Conservation (phyloP, 2,888 invertebrate genomes). For the Lapara coniferarum region DNA sequence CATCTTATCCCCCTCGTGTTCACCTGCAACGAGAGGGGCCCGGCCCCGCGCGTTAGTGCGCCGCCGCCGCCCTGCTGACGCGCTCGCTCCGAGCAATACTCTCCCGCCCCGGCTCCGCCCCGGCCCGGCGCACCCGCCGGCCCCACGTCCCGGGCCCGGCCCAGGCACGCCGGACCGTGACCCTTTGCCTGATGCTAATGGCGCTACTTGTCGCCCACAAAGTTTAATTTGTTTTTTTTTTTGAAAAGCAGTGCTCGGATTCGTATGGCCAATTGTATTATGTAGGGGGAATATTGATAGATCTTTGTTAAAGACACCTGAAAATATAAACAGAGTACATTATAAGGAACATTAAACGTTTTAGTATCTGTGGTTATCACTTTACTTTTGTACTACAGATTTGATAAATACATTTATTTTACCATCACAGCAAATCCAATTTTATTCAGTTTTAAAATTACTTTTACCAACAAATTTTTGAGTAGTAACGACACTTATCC, state of each 20-base stretch:
- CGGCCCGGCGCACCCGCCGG: not conserved
- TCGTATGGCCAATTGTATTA: conserved; percentile 57
- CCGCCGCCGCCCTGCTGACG: conserved; percentile 72
- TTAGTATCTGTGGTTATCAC: not conserved
- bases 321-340: conserved; percentile 46
- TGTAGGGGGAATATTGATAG: conserved; percentile 64
- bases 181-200: not conserved
- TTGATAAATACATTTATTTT: not conserved
- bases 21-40: conserved; percentile 86
- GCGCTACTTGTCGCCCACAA: not conserved
- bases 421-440: not conserved
- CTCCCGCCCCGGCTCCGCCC: conserved; percentile 31
- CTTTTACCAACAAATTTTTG: not conserved
- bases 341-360: conserved; percentile 16
- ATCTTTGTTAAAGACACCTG: conserved; percentile 65
- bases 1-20: conserved; percentile 90
- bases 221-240: conserved; percentile 46
- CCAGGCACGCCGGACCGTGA: too few relatives aligned
- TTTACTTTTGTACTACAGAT: not conserved
- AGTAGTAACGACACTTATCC: too few relatives aligned
- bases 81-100: conserved; percentile 73
- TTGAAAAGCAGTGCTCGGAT: conserved; percentile 77
- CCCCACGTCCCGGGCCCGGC: not conserved
- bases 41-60: conserved; percentile 80
- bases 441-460: not conserved